These are phyloP conservation scores for Himalopsyche tibetana DNA, from an alignment of 2,888 invertebrate species.

Conservation along the genomic window DNA sequence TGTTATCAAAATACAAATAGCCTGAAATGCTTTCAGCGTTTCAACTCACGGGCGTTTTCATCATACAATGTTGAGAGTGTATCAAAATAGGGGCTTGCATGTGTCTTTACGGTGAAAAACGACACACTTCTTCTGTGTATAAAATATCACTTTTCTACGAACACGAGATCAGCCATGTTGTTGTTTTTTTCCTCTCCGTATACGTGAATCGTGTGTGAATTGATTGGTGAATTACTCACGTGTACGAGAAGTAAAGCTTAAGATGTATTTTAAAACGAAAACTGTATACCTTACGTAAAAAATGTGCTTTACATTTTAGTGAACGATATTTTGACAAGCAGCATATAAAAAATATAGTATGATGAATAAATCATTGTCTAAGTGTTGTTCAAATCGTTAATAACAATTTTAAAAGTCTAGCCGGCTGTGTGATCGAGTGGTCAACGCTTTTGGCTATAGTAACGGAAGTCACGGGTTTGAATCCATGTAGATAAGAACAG, in stretches of 20 bases:
- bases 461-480: too few species aligned
- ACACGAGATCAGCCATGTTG: background rate
- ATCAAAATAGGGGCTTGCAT: constrained; percentile 46
- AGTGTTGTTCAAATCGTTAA: too few species aligned
- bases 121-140: constrained; percentile 47
- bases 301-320: too few species aligned
- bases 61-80: constrained; percentile 31
- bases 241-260: background rate
- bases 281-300: too few species aligned
- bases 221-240: background rate
- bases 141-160: constrained; percentile 57
- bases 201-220: background rate
- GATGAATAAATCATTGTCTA: too few species aligned
- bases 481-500: too few species aligned
- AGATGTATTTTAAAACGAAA: too few species aligned
- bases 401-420: too few species aligned
- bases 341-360: too few species aligned
- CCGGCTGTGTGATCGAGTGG: too few species aligned
- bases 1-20: constrained; percentile 60
- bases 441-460: too few species aligned
- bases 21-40: constrained; percentile 56
- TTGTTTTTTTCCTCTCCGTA: background rate
- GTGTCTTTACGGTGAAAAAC: constrained; percentile 54
- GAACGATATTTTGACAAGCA: too few species aligned
- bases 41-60: background rate